Evolutionary conservation across 2,888 invertebrate species (phyloP).

Genomic region (Isoperla grammatica): DNA sequence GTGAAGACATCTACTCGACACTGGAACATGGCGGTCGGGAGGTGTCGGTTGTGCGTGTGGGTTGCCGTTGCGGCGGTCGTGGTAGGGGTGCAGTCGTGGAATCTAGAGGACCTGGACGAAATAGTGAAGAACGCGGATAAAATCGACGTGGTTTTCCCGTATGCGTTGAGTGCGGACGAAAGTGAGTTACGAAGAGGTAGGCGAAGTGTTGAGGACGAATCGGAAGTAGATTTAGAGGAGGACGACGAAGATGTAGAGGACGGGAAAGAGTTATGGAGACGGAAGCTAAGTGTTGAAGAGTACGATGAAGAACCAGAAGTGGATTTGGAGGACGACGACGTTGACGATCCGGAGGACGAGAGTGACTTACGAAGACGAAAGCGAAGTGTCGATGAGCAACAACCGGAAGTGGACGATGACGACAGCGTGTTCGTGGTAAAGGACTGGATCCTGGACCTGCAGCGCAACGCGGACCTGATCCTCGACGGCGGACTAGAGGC

Average conservation of each 20-base stretch:
- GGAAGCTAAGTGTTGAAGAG: no score
- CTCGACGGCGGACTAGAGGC: neutral
- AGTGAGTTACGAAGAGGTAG: neutral
- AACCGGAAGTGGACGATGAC: neutral
- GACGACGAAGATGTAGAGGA: neutral
- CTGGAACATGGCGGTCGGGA: no score
- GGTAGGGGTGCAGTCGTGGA: no score
- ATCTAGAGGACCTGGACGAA: neutral
- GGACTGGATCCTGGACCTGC: slow-evolving; percentile 21
- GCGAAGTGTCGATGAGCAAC: no score
- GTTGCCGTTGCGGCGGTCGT: no score
- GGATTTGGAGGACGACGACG: no score
- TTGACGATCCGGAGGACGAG: no score
- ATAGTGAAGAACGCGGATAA: slow-evolving; percentile 2
- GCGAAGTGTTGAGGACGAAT: neutral
- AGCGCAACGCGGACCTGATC: slow-evolving; percentile 2
- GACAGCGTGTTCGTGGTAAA: slow-evolving; percentile 2
- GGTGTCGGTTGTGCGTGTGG: no score
- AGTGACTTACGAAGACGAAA: no score
- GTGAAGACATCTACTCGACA: no score
- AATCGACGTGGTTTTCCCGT: slow-evolving; percentile 13
- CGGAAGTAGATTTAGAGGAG: neutral
- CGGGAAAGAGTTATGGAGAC: no score
- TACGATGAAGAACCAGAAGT: no score
- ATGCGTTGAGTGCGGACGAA: neutral